These are phyloP conservation scores for Xylota segnis DNA, from an alignment of 2,888 invertebrate genomes.

Conservation along the genomic window DNA sequence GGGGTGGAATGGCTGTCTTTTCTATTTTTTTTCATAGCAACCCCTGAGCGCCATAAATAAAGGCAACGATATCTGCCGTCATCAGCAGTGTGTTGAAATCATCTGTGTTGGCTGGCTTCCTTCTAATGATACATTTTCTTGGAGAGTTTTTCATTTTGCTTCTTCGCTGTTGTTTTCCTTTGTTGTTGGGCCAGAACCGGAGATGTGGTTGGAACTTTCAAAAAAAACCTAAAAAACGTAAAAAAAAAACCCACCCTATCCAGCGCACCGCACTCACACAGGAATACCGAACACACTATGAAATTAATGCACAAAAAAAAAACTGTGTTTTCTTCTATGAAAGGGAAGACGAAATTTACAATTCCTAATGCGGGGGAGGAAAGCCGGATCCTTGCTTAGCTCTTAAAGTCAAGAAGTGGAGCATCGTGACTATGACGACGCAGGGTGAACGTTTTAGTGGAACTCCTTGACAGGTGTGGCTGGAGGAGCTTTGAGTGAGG, in stretches of 20 bases:
- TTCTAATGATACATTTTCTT: conserved; percentile 29
- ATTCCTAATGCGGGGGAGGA: conserved; percentile 1
- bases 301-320: conserved; percentile 30
- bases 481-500: no score
- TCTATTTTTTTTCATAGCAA: conserved; percentile 9
- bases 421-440: no score
- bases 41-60: conserved; percentile 29
- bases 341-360: conserved; percentile 21
- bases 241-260: no score
- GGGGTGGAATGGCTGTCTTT: neutral
- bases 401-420: no score
- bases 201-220: neutral
- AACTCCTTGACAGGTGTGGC: no score
- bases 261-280: conserved; percentile 13
- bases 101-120: conserved; percentile 4
- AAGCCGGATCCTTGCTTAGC: no score
- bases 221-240: no score
- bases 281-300: conserved; percentile 21
- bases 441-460: no score
- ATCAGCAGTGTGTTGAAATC: conserved; percentile 31
- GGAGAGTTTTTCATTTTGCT: neutral
- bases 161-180: neutral
- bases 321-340: neutral
- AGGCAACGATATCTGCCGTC: conserved; percentile 12
- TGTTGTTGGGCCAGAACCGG: neutral